These are phyloP conservation scores for Acleris sparsana DNA, from an alignment of 2,888 invertebrate species.

Conservation along the genomic window DNA sequence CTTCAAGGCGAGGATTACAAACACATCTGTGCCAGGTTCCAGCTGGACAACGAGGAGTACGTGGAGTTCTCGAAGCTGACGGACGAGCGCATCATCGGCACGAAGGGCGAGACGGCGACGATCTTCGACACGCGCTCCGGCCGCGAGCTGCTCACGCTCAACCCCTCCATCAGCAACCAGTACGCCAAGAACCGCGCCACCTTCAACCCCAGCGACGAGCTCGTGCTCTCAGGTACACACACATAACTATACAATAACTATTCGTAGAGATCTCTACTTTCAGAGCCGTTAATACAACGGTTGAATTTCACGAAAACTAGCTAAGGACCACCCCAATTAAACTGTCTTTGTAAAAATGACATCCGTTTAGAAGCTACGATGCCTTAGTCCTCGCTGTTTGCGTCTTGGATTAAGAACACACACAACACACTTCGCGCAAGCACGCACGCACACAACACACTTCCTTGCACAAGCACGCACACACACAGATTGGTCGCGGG, in stretches of 20 bases:
- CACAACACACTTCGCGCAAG: no score
- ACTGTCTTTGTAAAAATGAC: no score
- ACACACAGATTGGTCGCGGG: no score
- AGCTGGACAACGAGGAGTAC: conserved; percentile 93
- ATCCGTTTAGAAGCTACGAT: no score
- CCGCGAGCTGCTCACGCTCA: conserved; percentile 87
- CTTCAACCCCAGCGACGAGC: conserved; percentile 96
- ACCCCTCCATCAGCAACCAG: conserved; percentile 93
- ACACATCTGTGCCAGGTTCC: conserved; percentile 77
- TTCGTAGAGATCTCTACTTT: no score
- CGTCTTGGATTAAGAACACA: no score
- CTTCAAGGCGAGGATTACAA: not conserved
- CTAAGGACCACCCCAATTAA: no score
- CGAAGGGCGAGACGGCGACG: conserved; percentile 91
- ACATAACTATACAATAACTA: not conserved
- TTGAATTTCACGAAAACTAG: no score
- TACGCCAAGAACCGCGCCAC: conserved; percentile 97
- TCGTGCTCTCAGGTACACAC: conserved; percentile 89
- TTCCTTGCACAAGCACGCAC: no score
- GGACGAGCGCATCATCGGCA: conserved; percentile 95
- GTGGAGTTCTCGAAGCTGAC: conserved; percentile 94
- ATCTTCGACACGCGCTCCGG: conserved; percentile 96
- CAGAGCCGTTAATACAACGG: no score
- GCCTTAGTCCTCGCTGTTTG: no score
- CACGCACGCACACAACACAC: no score